Percentiles rank a stretch among this genome's conserved stretches.
These are phyloP conservation scores for Drosophila kepulauana DNA, from an alignment of 1,140 invertebrate species.

Conservation along the genomic window DNA sequence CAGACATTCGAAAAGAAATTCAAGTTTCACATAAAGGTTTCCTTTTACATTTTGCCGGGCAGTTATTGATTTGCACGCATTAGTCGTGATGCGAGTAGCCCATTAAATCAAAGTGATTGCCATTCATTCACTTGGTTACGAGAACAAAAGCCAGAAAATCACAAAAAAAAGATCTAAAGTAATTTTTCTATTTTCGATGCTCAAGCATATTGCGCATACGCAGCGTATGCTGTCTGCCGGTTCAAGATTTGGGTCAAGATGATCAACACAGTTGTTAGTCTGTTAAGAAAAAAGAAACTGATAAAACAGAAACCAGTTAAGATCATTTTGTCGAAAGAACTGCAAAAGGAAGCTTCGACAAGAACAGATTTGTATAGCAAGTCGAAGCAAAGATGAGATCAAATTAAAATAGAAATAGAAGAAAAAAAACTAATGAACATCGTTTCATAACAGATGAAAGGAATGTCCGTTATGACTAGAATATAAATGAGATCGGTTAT, in stretches of 20 bases:
- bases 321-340: not conserved
- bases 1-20: not conserved
- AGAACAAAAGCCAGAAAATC: not conserved
- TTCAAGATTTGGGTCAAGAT: constrained; percentile 40
- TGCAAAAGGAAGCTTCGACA: not conserved
- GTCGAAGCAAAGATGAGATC: not conserved
- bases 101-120: constrained; percentile 18
- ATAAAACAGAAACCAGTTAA: constrained; percentile 8
- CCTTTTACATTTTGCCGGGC: not conserved
- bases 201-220: constrained; percentile 37
- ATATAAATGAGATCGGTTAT: not conserved
- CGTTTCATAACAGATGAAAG: not conserved
- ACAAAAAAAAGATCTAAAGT: not conserved
- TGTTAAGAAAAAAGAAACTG: not conserved
- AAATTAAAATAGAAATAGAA: not conserved
- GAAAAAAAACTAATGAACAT: not conserved
- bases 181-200: constrained; percentile 2
- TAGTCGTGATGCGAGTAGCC: constrained; percentile 7
- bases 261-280: constrained; percentile 3
- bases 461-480: not conserved
- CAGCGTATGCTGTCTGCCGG: constrained; percentile 5
- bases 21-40: not conserved
- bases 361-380: not conserved
- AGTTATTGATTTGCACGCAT: constrained; percentile 25
- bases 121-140: not conserved